Percentiles rank a stretch among this genome's conserved stretches.
phyloP scores from a whole-genome alignment of 2,113 vertebrate genomes.

The Lipotes vexillifer region DNA sequence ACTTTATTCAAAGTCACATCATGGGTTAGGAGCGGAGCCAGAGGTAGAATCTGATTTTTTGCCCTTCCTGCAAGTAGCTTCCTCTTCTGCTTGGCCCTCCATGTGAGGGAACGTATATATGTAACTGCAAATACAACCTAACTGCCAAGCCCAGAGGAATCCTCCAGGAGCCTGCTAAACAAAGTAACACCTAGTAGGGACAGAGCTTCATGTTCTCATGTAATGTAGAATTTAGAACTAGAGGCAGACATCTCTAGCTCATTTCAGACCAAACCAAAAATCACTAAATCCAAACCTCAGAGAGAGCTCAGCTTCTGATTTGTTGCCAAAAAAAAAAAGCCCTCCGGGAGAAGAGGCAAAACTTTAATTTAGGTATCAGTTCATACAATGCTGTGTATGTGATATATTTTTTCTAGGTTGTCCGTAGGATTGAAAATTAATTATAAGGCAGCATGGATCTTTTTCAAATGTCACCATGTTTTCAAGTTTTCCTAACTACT shows the following conservation, averaged over 20 bases:
- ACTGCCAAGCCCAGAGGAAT: not conserved
- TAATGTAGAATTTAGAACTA: not conserved
- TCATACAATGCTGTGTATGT: not conserved
- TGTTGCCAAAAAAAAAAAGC: not conserved
- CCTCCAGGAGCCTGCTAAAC: not conserved
- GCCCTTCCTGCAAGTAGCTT: not conserved
- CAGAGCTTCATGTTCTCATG: not conserved
- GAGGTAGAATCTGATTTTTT: not conserved
- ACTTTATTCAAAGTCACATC: not conserved
- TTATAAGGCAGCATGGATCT: not conserved
- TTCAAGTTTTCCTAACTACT: not conserved
- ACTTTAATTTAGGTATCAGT: constrained; percentile 19
- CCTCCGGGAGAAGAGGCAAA: not conserved
- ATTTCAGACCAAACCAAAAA: not conserved
- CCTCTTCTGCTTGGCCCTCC: not conserved
- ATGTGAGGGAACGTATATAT: not conserved
- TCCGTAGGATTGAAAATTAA: not conserved
- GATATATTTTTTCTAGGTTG: constrained; percentile 10
- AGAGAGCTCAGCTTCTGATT: not conserved
- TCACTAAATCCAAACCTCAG: not conserved
- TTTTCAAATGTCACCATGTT: not conserved
- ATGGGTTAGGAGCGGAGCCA: not conserved
- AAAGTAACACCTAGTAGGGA: no score
- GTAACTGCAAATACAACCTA: not conserved
- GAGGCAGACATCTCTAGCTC: not conserved